Evolutionary conservation across 2,113 vertebrate species (phyloP), one percentile per base, ranked within the genome.

Genomic region (Chiloscyllium plagiosum): DNA sequence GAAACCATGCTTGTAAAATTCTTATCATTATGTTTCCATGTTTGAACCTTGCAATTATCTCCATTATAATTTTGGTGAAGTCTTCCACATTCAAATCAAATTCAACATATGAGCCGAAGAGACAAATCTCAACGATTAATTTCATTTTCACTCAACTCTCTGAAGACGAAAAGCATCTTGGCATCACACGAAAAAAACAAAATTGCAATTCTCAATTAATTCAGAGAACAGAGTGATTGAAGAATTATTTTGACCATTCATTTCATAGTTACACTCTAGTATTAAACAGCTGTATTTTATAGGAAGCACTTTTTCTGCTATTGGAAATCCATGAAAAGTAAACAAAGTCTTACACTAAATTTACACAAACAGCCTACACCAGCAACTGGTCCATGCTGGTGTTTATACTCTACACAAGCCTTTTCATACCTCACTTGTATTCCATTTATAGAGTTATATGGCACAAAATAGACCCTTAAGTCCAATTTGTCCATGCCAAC

Each of bases 81-180:
- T 52, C 8, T 52, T 87, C 70, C 29, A 70, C 93, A 95, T 50
- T 95, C 20, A 50, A 24, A 72, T 94, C 68, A 72, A 94, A 42
- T 70, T 50, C 12, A 47, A n/a, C 22, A 7, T 47, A 42, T 22
- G 26, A 95, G 26, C 70, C 42, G 29, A 72, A 95, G 66, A 70
- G 70, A 26, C 69, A 24, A 47, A 47, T 70, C 12, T 13, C 68
- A 72, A 42, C 24, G 24, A 42, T 70, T 95, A 69, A 70, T 1
- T 42, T 24, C 93, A 95, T 70, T 95, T 95, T 72, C 37, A 72
- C 13, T 76, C 94, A 76, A 95, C 68, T 52, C 94, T 95, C 72
- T 95, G 61, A 93, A 66, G n/a, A 66, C 56, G 4, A 22, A n/a
- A 20, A 66, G 65, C 56, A 19, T 92, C 65, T 65, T 61, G 20